phyloP scores from a whole-genome alignment of 1,140 invertebrate genomes.

The Hydropsyche tenuis region DNA sequence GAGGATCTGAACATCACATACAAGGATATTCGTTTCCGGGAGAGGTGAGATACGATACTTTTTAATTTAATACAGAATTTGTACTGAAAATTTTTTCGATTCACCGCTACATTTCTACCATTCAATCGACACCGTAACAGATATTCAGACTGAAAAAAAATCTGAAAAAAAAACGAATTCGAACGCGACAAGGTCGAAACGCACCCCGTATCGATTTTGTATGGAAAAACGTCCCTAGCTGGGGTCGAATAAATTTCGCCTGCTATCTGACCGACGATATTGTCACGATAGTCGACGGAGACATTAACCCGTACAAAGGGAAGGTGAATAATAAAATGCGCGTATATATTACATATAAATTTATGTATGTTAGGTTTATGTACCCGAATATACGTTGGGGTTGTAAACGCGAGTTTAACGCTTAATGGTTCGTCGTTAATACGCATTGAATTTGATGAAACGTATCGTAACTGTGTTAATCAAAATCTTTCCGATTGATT shows the following conservation, averaged over 20 bases:
- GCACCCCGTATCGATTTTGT: constrained; percentile 30
- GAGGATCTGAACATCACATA: constrained; percentile 93
- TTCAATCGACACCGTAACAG: no score
- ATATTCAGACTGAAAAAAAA: no score
- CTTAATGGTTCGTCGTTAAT: no score
- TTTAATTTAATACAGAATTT: neutral
- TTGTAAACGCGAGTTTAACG: no score
- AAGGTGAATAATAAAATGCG: neutral
- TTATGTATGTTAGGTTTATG: no score
- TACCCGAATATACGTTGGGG: no score
- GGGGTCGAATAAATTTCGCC: constrained; percentile 29
- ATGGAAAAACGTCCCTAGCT: constrained; percentile 28
- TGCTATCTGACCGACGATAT: constrained; percentile 30
- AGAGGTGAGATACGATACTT: constrained; percentile 74
- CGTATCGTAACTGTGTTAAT: neutral
- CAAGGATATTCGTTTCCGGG: constrained; percentile 92
- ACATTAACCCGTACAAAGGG: constrained; percentile 20
- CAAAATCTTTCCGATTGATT: neutral
- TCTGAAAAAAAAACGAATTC: no score
- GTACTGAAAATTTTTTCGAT: no score
- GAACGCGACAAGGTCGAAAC: constrained; percentile 28
- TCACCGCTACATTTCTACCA: no score
- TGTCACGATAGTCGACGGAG: constrained; percentile 30
- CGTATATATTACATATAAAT: no score
- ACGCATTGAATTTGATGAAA: no score